Evolutionary conservation across 2,113 vertebrate species (phyloP).

Genomic region (Neotoma lepida): DNA sequence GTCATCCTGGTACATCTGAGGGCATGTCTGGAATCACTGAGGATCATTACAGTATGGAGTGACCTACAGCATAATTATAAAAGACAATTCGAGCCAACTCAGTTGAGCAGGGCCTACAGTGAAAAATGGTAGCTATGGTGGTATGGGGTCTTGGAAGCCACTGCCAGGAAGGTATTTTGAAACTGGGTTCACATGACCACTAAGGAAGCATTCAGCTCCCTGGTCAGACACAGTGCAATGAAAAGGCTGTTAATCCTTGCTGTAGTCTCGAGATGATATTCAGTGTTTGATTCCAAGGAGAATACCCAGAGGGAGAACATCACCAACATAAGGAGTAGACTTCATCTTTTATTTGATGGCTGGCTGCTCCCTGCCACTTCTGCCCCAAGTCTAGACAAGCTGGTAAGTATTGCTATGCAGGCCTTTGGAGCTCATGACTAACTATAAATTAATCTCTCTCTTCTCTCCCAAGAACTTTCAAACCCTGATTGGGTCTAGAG

Average conservation of each 20-base stretch:
- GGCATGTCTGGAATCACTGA: not conserved
- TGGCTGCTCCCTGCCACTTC: not conserved
- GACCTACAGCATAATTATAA: accelerated
- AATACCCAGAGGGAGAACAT: not conserved
- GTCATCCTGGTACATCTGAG: not conserved
- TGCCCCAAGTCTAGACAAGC: not conserved
- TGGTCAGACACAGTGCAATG: not conserved
- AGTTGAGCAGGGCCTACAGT: not conserved
- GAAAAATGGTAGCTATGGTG: not conserved
- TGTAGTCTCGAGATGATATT: not conserved
- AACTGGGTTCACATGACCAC: not conserved
- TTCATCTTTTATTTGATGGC: not conserved
- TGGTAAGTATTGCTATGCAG: not conserved
- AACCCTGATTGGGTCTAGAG: not conserved
- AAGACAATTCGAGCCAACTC: not conserved
- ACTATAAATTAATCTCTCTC: not conserved
- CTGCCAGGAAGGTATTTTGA: not conserved
- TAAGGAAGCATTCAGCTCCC: not conserved
- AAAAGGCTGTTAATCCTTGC: not conserved
- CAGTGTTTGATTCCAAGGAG: not conserved
- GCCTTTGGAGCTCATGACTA: not conserved
- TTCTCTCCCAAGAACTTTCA: no score
- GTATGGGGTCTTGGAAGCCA: not conserved
- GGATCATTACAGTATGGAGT: not conserved
- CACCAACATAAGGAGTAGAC: not conserved